These are phyloP conservation scores for Eleutherodactylus coqui DNA, from an alignment of 2,797 vertebrate species.

Conservation along the genomic window DNA sequence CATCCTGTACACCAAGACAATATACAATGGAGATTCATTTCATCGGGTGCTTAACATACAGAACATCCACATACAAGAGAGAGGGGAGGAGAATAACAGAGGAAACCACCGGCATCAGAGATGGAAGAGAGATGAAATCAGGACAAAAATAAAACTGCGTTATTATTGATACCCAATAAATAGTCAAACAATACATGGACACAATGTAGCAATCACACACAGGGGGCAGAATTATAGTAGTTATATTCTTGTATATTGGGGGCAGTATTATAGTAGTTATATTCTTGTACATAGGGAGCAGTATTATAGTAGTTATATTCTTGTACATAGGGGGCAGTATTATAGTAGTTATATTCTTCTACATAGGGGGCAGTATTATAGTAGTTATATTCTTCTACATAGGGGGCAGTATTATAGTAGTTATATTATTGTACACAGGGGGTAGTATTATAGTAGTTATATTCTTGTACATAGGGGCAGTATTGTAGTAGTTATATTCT, in stretches of 20 bases:
- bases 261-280: conserved; percentile 4
- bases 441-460: conserved; percentile 26
- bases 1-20: background rate
- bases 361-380: conserved; percentile 14
- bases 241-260: conserved; percentile 12
- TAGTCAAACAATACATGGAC: background rate
- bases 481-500: background rate
- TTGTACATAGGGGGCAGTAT: conserved; percentile 6
- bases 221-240: background rate
- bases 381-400: conserved; percentile 12
- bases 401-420: conserved; percentile 20
- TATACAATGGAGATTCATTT: background rate
- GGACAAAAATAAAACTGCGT: no score
- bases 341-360: conserved; percentile 5
- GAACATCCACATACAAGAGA: no score
- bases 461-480: conserved; percentile 1
- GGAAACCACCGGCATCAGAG: background rate
- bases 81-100: no score
- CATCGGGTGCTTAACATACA: no score
- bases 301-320: conserved; percentile 4
- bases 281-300: background rate
- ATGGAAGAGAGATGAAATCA: background rate
- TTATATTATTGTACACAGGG: conserved; percentile 10
- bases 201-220: background rate
- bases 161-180: no score